Evolutionary conservation across 2,888 invertebrate species (phyloP), one percentile per base, ranked within the genome.

Genomic region (Trissolcus brochymenae): DNA sequence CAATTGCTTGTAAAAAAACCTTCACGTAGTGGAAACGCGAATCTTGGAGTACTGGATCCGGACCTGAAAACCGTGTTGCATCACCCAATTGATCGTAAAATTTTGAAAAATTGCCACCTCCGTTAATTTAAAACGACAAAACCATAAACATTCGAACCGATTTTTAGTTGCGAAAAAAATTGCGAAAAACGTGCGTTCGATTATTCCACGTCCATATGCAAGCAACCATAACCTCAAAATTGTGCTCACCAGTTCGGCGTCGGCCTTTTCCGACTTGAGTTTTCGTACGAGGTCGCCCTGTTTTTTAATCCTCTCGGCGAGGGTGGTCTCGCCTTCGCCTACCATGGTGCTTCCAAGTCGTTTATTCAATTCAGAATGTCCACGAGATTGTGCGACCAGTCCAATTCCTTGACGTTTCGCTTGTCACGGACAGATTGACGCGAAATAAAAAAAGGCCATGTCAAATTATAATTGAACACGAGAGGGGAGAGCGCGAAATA

Each of bases 261-360:
- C 92, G 89, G 94, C 95, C 90, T 95, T 95, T 35, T 93, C 93
- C 80, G 94, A 91, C 90, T 96, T 96, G 78, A 96, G 90, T 90
- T 94, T 94, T 85, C 96, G 92, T 60, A 96, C 95, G 82, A 94
- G 89, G 88, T 96, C 95, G 80, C 95, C 96, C 90, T 96, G 96
- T 84, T 91, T 89, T 89, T 93, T 93, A 80, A 94, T 93, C 70
- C 60, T 73, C 29, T 64, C 74, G 11, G 50, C 21, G 29, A 75
- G 54, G 9, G 57, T 51, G 46, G 53, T 14, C 43, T 60, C 60
- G 50, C 60, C 68, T 55, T 75, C 75, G 43, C 60, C 75, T 50
- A 59, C 68, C 75, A 75, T 75, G 51, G 21, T 60, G 14, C 17
- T 2, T 21, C 14, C 43, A 51, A 59, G 43, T 41, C 55, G 6